Conservation (phyloP, 2,888 invertebrate genomes). For the Nomada fabriciana region DNA sequence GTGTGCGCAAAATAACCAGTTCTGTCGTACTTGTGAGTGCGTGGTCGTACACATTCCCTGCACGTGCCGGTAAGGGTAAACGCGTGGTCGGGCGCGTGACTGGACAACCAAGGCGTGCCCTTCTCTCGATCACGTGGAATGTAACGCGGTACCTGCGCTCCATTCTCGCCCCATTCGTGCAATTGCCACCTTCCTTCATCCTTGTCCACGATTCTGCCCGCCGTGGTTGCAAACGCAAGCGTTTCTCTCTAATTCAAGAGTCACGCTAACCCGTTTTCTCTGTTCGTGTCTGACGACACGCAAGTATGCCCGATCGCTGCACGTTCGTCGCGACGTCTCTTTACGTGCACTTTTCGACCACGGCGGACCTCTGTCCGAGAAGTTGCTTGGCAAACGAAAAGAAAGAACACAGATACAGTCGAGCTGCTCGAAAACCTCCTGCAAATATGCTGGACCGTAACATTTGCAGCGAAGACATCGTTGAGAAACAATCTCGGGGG, state of each 20-base stretch:
- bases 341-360: constrained; percentile 34
- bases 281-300: constrained; percentile 40
- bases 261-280: constrained; percentile 61
- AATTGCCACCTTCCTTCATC: background rate
- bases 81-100: constrained; percentile 83
- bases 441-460: constrained; percentile 9
- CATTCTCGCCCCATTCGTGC: constrained; percentile 9
- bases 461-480: constrained; percentile 11
- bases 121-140: constrained; percentile 82
- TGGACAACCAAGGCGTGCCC: constrained; percentile 78
- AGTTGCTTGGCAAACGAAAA: background rate
- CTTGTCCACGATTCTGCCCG: background rate
- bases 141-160: constrained; percentile 75
- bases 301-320: constrained; percentile 52
- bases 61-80: constrained; percentile 77
- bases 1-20: constrained; percentile 45
- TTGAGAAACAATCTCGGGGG: constrained; percentile 12
- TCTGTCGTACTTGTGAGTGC: constrained; percentile 16
- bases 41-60: constrained; percentile 61
- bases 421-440: constrained; percentile 8
- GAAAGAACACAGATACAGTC: background rate
- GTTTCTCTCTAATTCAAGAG: constrained; percentile 55
- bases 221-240: constrained; percentile 24
- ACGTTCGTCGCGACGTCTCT: constrained; percentile 33
- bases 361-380: background rate